A percentile compares a stretch with the other conserved stretches of the same genome.
Conservation (phyloP, 1,140 invertebrate genomes). For the Camponotus vicinus region DNA sequence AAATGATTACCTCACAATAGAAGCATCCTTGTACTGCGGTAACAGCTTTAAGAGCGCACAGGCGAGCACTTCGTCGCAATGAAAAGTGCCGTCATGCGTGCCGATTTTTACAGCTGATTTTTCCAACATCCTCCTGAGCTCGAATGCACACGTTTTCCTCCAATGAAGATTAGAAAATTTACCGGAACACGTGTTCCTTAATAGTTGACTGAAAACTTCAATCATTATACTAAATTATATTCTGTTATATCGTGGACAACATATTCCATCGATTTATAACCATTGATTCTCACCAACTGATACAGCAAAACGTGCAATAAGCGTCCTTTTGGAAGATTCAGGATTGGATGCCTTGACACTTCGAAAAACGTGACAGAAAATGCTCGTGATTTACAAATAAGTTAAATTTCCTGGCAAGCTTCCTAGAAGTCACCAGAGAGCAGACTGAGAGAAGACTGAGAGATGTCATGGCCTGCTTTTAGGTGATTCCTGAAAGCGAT, state of each 20-base stretch:
- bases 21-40: slow-evolving; percentile 93
- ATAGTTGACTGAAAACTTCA: slow-evolving; percentile 5
- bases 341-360: no score
- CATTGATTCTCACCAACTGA: neutral
- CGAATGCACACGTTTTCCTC: neutral
- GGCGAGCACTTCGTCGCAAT: slow-evolving; percentile 98
- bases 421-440: no score
- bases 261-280: neutral
- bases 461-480: no score
- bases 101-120: slow-evolving; percentile 87
- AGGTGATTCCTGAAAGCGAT: no score
- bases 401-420: no score
- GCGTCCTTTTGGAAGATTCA: no score
- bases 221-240: slow-evolving; percentile 2
- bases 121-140: slow-evolving; percentile 39
- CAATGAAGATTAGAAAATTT: neutral
- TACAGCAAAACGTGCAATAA: neutral
- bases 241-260: neutral
- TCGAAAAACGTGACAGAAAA: no score
- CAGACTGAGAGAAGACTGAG: no score
- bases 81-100: slow-evolving; percentile 94
- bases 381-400: no score
- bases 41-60: slow-evolving; percentile 96
- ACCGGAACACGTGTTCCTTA: neutral
- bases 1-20: slow-evolving; percentile 91